Percentiles rank a stretch among this genome's conserved stretches.
These are phyloP conservation scores for Parapsyche elsis DNA, from an alignment of 1,140 invertebrate genomes.

Conservation along the genomic window DNA sequence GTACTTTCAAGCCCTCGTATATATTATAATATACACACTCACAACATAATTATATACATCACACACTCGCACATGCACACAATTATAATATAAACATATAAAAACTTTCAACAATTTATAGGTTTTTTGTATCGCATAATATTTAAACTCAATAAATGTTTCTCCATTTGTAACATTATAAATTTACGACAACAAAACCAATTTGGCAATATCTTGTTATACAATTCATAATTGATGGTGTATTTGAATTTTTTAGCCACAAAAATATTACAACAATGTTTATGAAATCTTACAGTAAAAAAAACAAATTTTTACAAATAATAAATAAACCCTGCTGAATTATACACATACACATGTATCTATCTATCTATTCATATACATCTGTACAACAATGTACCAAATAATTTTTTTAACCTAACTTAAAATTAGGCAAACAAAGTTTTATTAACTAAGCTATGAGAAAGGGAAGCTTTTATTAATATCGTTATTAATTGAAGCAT, in stretches of 20 bases:
- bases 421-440: slow-evolving; percentile 32
- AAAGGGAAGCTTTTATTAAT: slow-evolving; percentile 41
- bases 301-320: slow-evolving; percentile 25
- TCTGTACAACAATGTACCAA: slow-evolving; percentile 6
- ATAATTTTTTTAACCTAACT: slow-evolving; percentile 29
- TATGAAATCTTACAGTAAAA: neutral
- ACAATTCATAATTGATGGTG: neutral
- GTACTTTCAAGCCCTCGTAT: neutral
- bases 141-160: neutral
- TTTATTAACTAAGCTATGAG: neutral
- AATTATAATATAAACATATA: slow-evolving; percentile 19
- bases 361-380: slow-evolving; percentile 12
- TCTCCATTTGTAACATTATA: neutral
- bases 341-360: slow-evolving; percentile 12
- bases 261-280: slow-evolving; percentile 10
- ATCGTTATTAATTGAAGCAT: slow-evolving; percentile 43
- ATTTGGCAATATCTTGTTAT: neutral
- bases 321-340: slow-evolving; percentile 46
- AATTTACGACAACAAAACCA: neutral
- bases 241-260: neutral
- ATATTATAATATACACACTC: slow-evolving; percentile 15
- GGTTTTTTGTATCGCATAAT: neutral
- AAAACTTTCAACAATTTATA: slow-evolving; percentile 14
- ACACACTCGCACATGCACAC: neutral
- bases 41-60: neutral